A percentile compares a stretch with the other conserved stretches of the same genome.
Conservation (phyloP, 2,797 vertebrate genomes). For the Streptopelia turtur region DNA sequence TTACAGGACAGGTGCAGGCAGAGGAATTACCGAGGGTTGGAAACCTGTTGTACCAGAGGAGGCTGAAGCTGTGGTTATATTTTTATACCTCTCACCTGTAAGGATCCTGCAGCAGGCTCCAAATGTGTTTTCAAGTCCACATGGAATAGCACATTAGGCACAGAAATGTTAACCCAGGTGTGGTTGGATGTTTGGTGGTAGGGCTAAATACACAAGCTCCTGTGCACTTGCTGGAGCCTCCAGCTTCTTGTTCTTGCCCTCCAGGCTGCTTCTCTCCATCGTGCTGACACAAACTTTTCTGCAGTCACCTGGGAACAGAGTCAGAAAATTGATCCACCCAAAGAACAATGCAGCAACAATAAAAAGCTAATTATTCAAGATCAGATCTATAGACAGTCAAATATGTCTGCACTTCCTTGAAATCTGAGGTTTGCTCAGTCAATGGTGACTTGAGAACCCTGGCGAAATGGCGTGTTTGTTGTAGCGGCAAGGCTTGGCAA, state of each 20-base stretch:
- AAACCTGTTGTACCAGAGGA: not conserved
- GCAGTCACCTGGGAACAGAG: not conserved
- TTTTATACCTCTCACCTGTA: not conserved
- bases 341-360: not conserved
- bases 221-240: not conserved
- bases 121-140: not conserved
- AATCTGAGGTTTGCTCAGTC: not conserved
- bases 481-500: not conserved
- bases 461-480: not conserved
- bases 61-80: not conserved
- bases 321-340: not conserved
- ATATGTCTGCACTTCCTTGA: not conserved
- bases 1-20: not conserved
- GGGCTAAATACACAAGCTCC: not conserved
- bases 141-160: not conserved
- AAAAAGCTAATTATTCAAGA: not conserved
- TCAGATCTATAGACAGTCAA: not conserved
- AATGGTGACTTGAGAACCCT: not conserved
- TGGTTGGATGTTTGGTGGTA: not conserved
- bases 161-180: not conserved
- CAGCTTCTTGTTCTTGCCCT: not conserved
- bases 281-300: not conserved
- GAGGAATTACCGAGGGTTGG: not conserved
- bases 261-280: not conserved
- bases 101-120: not conserved